Conservation (phyloP, 2,888 invertebrate genomes). For the Xylota sylvarum region DNA sequence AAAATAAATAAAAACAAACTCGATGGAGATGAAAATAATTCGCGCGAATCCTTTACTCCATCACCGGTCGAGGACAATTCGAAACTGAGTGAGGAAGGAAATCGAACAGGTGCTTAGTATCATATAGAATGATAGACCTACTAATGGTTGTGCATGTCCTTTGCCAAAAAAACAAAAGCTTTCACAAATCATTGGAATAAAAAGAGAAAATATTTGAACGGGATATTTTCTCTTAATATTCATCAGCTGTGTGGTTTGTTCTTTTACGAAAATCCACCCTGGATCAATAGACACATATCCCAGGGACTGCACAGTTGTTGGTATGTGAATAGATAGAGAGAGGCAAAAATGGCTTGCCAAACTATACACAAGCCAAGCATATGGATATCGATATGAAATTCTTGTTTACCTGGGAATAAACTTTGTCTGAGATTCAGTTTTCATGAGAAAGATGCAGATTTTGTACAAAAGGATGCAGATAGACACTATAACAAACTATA, state of each 20-base stretch:
- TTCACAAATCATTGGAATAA: not conserved
- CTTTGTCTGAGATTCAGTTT: no score
- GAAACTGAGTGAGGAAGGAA: constrained; percentile 66
- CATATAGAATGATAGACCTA: constrained; percentile 29
- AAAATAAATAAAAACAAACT: constrained; percentile 1
- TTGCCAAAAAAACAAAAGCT: not conserved
- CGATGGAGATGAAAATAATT: constrained; percentile 23
- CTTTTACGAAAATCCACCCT: not conserved
- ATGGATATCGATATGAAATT: no score
- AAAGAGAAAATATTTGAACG: not conserved
- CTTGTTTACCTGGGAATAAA: no score
- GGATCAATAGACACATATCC: not conserved
- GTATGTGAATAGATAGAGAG: no score
- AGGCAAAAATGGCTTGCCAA: no score
- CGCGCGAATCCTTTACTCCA: constrained; percentile 45
- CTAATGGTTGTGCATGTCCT: not conserved
- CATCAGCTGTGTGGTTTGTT: not conserved
- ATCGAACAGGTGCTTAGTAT: constrained; percentile 69
- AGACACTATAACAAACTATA: no score
- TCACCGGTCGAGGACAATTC: constrained; percentile 57
- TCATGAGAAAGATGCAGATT: not conserved
- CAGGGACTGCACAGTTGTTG: no score
- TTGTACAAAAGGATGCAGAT: no score
- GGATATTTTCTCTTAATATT: constrained; percentile 41
- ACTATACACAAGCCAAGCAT: no score